Percentiles rank a stretch among this genome's conserved stretches.
Conservation (phyloP, 2,797 vertebrate species). For the Manis pentadactyla region DNA sequence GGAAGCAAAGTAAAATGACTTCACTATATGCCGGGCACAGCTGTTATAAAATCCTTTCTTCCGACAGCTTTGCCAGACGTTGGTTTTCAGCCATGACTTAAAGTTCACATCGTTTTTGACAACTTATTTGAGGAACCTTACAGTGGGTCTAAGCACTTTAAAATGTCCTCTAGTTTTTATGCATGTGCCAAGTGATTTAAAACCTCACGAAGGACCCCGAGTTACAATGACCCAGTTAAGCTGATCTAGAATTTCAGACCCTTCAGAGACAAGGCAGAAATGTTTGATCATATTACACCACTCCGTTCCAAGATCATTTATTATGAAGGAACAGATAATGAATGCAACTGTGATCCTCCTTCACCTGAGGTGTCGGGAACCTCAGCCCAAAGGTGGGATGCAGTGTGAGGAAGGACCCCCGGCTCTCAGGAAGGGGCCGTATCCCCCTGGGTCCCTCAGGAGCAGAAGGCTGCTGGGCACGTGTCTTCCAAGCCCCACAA, state of each 20-base stretch:
- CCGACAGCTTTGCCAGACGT: not conserved
- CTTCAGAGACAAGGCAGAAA: not conserved
- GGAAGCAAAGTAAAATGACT: not conserved
- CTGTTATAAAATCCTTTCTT: not conserved
- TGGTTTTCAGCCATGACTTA: not conserved
- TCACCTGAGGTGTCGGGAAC: not conserved
- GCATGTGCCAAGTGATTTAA: not conserved
- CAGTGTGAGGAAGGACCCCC: no score
- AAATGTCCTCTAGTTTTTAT: not conserved
- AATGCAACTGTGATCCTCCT: not conserved
- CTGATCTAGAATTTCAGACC: not conserved
- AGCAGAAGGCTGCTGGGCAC: not conserved
- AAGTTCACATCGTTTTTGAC: not conserved
- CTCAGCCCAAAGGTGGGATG: not conserved
- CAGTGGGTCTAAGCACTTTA: not conserved
- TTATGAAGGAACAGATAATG: not conserved
- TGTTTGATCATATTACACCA: not conserved
- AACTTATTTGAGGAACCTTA: not conserved
- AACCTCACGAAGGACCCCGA: not conserved
- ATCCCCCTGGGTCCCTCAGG: not conserved
- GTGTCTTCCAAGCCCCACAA: not conserved
- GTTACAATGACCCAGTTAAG: not conserved
- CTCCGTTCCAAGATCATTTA: not conserved
- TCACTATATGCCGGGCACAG: not conserved
- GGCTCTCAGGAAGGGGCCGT: not conserved